phyloP scores from a whole-genome alignment of 2,888 invertebrate genomes.

The Agriopis leucophaearia region DNA sequence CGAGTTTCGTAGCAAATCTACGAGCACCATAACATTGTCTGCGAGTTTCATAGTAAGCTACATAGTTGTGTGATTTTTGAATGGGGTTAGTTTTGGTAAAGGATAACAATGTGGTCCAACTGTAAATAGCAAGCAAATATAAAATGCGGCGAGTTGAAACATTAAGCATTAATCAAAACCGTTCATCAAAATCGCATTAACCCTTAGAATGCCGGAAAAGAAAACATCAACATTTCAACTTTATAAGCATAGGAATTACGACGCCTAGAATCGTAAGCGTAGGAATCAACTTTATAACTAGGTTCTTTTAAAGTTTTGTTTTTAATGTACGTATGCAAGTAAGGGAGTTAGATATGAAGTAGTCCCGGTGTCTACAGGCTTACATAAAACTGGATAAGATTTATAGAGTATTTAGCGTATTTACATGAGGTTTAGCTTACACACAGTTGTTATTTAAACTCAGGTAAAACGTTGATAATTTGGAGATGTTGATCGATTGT shows the following conservation, averaged over 20 bases:
- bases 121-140: too few species aligned
- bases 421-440: slow-evolving; percentile 11
- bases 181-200: slow-evolving; percentile 4
- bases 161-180: slow-evolving; percentile 2
- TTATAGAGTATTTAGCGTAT: slow-evolving; percentile 1
- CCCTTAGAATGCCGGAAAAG: neutral
- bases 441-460: neutral
- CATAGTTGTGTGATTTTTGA: neutral
- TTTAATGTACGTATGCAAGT: neutral
- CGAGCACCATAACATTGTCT: neutral
- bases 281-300: too few species aligned
- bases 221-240: neutral
- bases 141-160: neutral
- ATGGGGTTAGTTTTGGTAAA: neutral
- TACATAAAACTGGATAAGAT: neutral
- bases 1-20: slow-evolving; percentile 32
- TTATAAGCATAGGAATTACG: neutral
- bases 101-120: neutral
- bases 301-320: neutral
- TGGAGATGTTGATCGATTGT: too few species aligned
- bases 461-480: neutral
- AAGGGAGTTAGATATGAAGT: neutral
- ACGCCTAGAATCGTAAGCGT: too few species aligned
- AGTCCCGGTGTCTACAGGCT: slow-evolving; percentile 7
- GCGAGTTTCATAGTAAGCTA: neutral